These are phyloP conservation scores for Anthopleura xanthogrammica DNA, from an alignment of 92 coral and sea anemone genomes.

Conservation along the genomic window DNA sequence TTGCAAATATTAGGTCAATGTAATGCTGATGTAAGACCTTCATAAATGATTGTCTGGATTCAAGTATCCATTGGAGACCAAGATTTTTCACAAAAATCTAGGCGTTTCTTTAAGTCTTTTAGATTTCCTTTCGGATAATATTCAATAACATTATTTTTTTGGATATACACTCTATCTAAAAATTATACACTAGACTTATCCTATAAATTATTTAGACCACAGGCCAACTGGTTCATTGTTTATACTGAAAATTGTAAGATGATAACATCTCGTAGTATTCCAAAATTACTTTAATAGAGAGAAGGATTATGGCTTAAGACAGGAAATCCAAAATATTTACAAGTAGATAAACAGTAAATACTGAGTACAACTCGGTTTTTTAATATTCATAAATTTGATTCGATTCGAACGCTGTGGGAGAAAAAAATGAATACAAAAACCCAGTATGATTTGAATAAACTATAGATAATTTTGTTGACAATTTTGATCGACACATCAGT, in stretches of 20 bases:
- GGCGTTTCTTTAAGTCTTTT: too few relatives aligned
- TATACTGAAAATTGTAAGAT: not conserved
- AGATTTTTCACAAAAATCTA: not conserved
- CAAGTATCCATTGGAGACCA: not conserved
- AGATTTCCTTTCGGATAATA: not conserved
- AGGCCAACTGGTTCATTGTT: constrained; percentile 11
- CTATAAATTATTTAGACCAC: constrained; percentile 24
- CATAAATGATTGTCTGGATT: not conserved
- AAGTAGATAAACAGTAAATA: not conserved
- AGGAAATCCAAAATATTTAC: not conserved
- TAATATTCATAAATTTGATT: not conserved
- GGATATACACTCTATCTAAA: not conserved
- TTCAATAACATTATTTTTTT: not conserved
- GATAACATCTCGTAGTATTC: not conserved
- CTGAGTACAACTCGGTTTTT: not conserved
- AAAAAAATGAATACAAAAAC: not conserved
- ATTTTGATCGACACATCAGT: not conserved
- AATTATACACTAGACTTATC: not conserved
- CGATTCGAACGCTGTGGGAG: not conserved
- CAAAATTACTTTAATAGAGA: not conserved
- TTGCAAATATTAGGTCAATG: not conserved
- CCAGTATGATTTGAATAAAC: not conserved
- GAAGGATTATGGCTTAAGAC: not conserved
- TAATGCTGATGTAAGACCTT: not conserved
- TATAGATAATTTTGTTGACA: not conserved